Evolutionary conservation across 2,797 vertebrate genomes (phyloP), one percentile per base, ranked within the genome.

Genomic region (Decapterus maruadsi): DNA sequence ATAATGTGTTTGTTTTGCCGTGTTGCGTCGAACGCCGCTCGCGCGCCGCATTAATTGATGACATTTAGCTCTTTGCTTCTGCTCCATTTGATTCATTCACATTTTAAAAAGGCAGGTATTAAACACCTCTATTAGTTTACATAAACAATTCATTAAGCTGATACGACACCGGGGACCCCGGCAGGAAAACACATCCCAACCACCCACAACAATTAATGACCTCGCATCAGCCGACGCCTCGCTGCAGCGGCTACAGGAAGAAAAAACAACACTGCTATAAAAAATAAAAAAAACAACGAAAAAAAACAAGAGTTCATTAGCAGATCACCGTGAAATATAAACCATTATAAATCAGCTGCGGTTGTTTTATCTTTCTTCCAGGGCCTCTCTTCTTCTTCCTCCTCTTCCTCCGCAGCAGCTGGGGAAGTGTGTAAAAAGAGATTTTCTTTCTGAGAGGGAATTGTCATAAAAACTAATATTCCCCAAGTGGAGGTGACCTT

Each of bases 71-170:
- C 62, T 45, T 42, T 3, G 62, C 75, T 59, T 62, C 69, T 45
- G 65, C 82, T 74, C 57, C 42, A 22, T 82, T 78, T 68, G 79
- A 84, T 83, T 84, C 75, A 73, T 75, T 81, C 81, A 56, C 74
- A 63, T 77, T 81, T 90, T 81, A 76, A 89, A 90, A 90, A 90
- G 85, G 84, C 72, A 84, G 72, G 75, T 76, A 87, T 87, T 92
- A 88, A 90, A 86, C 80, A 81, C 76, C 69, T 82, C 78, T 48
- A 81, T 83, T 84, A 79, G 75, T 84, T 86, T 69, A 86, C 80
- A 80, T 72, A 86, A 90, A 88, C 89, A 88, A 88, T 87, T 88
- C 83, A 91, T 90, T 88, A 88, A 55, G 68, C 87, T 62, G 87
- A 86, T 82, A 58, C 78, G 82, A 89, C 90, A 78, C 80, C 0